phyloP scores from a whole-genome alignment of 2,888 invertebrate genomes.

The Pachymerium ferrugineum region DNA sequence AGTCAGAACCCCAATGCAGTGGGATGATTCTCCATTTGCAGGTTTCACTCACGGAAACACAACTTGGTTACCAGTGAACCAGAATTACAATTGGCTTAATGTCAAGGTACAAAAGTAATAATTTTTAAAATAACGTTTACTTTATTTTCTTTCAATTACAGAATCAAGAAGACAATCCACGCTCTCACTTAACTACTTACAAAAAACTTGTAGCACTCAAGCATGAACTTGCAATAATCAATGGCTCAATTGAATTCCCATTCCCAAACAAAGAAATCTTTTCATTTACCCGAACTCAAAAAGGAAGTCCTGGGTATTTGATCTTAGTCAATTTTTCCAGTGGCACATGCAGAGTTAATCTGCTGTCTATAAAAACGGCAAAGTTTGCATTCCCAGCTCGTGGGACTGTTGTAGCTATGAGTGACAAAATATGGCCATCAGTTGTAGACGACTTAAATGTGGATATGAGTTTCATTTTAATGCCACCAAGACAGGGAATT shows the following conservation, averaged over 20 bases:
- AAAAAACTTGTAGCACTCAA: slow-evolving; percentile 36
- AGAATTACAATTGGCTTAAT: slow-evolving; percentile 52
- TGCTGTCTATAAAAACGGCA: too few relatives aligned
- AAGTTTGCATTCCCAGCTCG: too few relatives aligned
- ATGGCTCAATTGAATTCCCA: slow-evolving; percentile 33
- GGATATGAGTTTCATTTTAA: too few relatives aligned
- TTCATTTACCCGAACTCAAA: slow-evolving; percentile 37
- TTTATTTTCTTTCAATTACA: slow-evolving; percentile 30
- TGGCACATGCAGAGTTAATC: slow-evolving; percentile 40
- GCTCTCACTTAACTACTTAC: slow-evolving; percentile 38
- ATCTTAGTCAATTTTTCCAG: slow-evolving; percentile 64
- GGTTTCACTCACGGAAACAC: slow-evolving; percentile 40
- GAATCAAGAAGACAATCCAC: slow-evolving; percentile 33
- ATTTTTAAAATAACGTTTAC: not conserved
- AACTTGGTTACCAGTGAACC: slow-evolving; percentile 64
- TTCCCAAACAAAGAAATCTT: slow-evolving; percentile 27
- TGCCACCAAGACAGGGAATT: too few relatives aligned
- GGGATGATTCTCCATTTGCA: slow-evolving; percentile 59
- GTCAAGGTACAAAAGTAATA: not conserved
- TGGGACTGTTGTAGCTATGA: too few relatives aligned
- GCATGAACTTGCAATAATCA: slow-evolving; percentile 37
- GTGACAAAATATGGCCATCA: too few relatives aligned
- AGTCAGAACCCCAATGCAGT: slow-evolving; percentile 72
- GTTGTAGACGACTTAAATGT: too few relatives aligned
- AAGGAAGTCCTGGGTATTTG: slow-evolving; percentile 56